A percentile compares a stretch with the other conserved stretches of the same genome.
Conservation (phyloP, 2,113 vertebrate genomes). For the Panurus biarmicus region DNA sequence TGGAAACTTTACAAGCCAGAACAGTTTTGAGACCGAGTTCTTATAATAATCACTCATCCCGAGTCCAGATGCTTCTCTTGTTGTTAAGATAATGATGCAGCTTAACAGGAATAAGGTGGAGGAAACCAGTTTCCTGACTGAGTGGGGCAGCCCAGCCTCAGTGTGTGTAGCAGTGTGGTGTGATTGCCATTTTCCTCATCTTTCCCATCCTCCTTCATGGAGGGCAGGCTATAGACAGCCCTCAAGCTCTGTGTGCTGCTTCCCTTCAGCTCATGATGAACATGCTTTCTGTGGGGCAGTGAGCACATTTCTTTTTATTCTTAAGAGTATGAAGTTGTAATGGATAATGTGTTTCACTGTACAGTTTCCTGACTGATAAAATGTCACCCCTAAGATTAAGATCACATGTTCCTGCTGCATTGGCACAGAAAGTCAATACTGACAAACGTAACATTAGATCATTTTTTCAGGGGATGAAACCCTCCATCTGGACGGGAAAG, state of each 20-base stretch:
- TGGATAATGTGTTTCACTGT: not conserved
- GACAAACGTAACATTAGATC: not conserved
- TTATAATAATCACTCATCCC: not conserved
- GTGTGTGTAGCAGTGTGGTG: rapidly evolving
- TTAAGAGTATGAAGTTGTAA: not conserved
- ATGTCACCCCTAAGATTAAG: not conserved
- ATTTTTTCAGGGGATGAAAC: not conserved
- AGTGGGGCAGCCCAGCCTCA: not conserved
- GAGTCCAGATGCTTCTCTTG: not conserved
- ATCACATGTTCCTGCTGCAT: not conserved
- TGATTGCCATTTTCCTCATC: not conserved
- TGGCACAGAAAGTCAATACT: not conserved
- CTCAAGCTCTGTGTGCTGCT: not conserved
- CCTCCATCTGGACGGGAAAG: not conserved
- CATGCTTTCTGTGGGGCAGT: not conserved
- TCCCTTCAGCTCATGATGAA: not conserved
- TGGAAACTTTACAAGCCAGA: not conserved
- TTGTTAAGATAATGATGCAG: not conserved
- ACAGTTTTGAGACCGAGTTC: not conserved
- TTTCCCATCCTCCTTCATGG: not conserved
- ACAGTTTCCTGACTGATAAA: not conserved
- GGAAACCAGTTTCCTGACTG: not conserved
- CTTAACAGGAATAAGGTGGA: not conserved
- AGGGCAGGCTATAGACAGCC: not conserved
- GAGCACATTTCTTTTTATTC: not conserved